Conservation (phyloP, 2,888 invertebrate genomes). For the Eumerus sabulonum region DNA sequence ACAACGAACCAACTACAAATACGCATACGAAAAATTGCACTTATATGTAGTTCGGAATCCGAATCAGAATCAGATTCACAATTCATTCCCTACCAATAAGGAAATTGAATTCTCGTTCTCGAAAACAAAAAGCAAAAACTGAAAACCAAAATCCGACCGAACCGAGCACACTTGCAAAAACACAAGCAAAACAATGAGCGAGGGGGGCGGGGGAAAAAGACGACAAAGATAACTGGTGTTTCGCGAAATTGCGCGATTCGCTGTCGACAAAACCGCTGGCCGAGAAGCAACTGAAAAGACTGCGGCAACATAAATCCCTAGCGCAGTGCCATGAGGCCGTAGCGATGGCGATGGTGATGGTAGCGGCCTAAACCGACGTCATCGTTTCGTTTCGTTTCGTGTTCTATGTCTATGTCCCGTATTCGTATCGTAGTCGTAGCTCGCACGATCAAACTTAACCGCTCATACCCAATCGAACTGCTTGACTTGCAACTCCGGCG, state of each 20-base stretch:
- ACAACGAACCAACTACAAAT: conserved; percentile 36
- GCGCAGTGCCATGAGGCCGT: conserved; percentile 35
- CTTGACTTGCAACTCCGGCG: conserved; percentile 2
- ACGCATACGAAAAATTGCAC: conserved; percentile 49
- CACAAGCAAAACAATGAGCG: conserved; percentile 33
- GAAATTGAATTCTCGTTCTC: conserved; percentile 63
- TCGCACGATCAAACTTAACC: conserved; percentile 39
- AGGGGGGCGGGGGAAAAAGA: conserved; percentile 13
- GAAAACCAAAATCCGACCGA: too few species aligned
- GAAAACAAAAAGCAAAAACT: conserved; percentile 23
- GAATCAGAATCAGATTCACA: conserved; percentile 6
- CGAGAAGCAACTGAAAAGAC: conserved; percentile 60
- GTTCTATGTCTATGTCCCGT: too few species aligned
- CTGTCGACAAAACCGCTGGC: conserved; percentile 43
- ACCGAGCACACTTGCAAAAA: conserved; percentile 2
- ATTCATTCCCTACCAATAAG: conserved; percentile 48
- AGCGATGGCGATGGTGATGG: neutral
- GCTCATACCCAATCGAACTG: conserved; percentile 34
- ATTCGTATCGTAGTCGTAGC: conserved; percentile 3
- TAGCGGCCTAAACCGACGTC: conserved; percentile 30
- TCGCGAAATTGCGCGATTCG: conserved; percentile 53
- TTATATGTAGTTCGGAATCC: conserved; percentile 3
- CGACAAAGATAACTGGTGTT: conserved; percentile 13
- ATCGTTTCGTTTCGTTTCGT: too few species aligned
- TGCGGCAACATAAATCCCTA: conserved; percentile 61